Evolutionary conservation across 2,797 vertebrate species (phyloP).

Genomic region (Phrynocephalus vlangalii): DNA sequence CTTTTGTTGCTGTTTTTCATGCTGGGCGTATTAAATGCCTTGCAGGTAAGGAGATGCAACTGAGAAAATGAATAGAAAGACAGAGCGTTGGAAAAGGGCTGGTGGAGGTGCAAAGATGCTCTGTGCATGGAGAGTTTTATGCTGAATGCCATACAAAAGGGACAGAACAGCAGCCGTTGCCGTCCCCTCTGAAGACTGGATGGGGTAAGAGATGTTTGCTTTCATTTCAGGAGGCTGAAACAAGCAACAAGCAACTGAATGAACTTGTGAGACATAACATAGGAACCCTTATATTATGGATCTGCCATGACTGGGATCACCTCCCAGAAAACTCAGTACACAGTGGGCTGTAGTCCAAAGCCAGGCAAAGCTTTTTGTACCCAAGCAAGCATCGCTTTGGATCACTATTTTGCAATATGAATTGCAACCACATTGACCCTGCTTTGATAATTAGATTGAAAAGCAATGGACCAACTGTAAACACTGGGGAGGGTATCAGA

Average conservation of each 20-base stretch:
- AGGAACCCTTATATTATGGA: neutral
- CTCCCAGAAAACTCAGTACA: neutral
- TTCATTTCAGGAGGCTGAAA: neutral
- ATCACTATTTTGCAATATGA: neutral
- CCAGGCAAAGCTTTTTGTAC: neutral
- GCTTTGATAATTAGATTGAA: too few relatives aligned
- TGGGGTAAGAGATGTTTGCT: neutral
- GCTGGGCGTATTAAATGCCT: constrained; percentile 31
- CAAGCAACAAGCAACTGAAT: neutral
- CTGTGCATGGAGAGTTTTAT: neutral
- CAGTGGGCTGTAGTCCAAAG: neutral
- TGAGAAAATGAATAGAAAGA: constrained; percentile 43
- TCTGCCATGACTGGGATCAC: neutral
- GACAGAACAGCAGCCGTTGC: neutral
- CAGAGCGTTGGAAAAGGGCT: constrained; percentile 24
- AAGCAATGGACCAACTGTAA: too few relatives aligned
- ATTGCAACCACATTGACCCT: neutral
- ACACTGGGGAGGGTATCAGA: too few relatives aligned
- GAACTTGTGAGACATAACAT: neutral
- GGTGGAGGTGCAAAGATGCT: neutral
- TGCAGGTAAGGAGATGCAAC: constrained; percentile 55
- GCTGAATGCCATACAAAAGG: neutral
- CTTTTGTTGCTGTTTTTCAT: constrained; percentile 60
- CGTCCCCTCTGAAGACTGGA: neutral
- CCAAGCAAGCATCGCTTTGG: neutral